phyloP scores from a whole-genome alignment of 2,797 vertebrate genomes.

The Siniperca scherzeri region DNA sequence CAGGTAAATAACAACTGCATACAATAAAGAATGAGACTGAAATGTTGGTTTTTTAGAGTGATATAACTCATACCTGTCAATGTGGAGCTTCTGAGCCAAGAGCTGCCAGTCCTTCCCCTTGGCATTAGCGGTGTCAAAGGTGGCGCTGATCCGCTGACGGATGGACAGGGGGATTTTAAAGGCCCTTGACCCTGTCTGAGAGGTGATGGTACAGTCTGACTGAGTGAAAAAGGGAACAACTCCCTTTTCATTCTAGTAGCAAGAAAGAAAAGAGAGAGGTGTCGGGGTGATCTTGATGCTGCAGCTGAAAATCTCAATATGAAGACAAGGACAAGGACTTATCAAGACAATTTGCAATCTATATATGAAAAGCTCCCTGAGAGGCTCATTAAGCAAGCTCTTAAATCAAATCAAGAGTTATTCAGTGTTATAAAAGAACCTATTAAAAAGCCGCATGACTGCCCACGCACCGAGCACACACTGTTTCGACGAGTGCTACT shows the following conservation, averaged over 20 bases:
- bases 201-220: conserved; percentile 89
- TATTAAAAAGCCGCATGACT: conserved; percentile 45
- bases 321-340: conserved; percentile 62
- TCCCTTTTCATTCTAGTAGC: conserved; percentile 88
- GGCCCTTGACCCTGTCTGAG: conserved; percentile 92
- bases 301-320: conserved; percentile 35
- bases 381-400: conserved; percentile 71
- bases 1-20: conserved; percentile 14
- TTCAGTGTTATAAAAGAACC: conserved; percentile 64
- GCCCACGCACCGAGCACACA: conserved; percentile 19
- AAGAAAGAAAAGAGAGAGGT: background rate
- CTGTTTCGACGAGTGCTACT: conserved; percentile 15
- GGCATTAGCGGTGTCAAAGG: conserved; percentile 91
- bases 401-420: conserved; percentile 72
- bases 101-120: conserved; percentile 98
- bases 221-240: conserved; percentile 89
- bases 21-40: background rate
- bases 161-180: conserved; percentile 97
- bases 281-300: conserved; percentile 24
- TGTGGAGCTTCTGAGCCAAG: conserved; percentile 93
- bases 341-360: conserved; percentile 60
- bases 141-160: conserved; percentile 94
- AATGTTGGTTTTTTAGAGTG: conserved; percentile 1
- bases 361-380: conserved; percentile 63
- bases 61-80: conserved; percentile 89